Conservation (phyloP, 1,140 invertebrate species). For the Sarcophaga bullata region DNA sequence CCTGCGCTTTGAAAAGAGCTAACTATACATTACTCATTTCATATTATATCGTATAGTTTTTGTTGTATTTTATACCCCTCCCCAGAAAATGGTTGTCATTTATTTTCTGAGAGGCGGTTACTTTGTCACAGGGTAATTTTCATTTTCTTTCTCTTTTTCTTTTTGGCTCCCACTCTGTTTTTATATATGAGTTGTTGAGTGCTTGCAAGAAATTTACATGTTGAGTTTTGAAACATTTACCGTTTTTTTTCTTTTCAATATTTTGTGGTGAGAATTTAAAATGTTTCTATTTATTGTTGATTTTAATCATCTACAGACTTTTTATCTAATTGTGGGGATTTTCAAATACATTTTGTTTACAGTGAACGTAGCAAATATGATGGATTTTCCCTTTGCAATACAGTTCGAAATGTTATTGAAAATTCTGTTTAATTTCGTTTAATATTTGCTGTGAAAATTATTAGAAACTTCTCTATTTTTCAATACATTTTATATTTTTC, state of each 20-base stretch:
- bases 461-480: too few species aligned
- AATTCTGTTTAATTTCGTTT: too few species aligned
- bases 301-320: too few species aligned
- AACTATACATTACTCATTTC: not conserved
- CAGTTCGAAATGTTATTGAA: too few species aligned
- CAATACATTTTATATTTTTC: too few species aligned
- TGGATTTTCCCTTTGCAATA: too few species aligned
- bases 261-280: too few species aligned
- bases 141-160: not conserved
- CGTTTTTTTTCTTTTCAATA: too few species aligned
- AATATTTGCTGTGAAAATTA: too few species aligned
- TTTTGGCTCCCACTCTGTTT: not conserved
- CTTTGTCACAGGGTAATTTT: conserved; percentile 13
- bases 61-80: conserved; percentile 28
- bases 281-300: too few species aligned
- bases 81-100: conserved; percentile 38
- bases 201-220: too few species aligned
- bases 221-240: too few species aligned
- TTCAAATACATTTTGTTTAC: not conserved
- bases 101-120: conserved; percentile 8
- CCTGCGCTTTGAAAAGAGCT: conserved; percentile 31
- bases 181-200: not conserved
- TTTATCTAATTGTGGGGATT: not conserved
- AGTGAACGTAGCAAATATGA: not conserved
- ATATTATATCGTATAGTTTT: not conserved